These are phyloP conservation scores for Stichopus horrens DNA, from an alignment of 53 echinoderm and acorn worm genomes.

Conservation along the genomic window DNA sequence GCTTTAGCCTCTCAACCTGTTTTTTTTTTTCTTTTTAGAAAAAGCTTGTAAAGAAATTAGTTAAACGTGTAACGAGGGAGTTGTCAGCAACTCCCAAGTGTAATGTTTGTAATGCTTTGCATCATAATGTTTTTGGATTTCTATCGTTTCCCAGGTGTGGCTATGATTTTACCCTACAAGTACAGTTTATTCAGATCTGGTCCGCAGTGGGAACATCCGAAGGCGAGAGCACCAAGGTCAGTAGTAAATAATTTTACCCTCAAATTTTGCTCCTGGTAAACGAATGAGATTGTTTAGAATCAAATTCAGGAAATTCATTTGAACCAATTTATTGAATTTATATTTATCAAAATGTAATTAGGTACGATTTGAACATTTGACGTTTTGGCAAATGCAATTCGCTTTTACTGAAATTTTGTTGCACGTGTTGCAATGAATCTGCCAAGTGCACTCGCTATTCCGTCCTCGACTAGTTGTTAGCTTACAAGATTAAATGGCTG, in stretches of 20 bases:
- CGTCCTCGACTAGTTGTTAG: no score
- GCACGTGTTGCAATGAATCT: no score
- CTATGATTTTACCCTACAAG: slow-evolving; percentile 76
- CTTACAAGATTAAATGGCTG: no score
- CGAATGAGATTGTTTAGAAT: background rate
- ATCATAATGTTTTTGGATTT: background rate
- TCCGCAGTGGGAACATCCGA: slow-evolving; percentile 58
- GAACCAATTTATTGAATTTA: background rate
- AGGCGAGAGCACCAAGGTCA: slow-evolving; percentile 55
- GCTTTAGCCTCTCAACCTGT: no score
- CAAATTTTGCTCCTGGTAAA: background rate
- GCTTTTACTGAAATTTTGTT: no score
- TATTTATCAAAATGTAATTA: no score
- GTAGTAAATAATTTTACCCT: background rate
- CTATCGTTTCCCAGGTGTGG: slow-evolving; percentile 65
- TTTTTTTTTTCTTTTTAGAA: no score
- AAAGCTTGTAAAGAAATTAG: no score
- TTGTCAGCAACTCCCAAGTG: background rate
- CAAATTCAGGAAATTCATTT: background rate
- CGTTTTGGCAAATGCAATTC: no score
- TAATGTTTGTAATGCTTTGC: background rate
- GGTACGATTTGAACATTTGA: no score
- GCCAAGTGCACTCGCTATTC: no score
- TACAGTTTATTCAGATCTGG: slow-evolving; percentile 61
- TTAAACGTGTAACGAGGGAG: no score